Percentiles rank a stretch among this genome's conserved stretches.
Conservation (phyloP, 2,888 invertebrate genomes). For the Griposia aprilina region DNA sequence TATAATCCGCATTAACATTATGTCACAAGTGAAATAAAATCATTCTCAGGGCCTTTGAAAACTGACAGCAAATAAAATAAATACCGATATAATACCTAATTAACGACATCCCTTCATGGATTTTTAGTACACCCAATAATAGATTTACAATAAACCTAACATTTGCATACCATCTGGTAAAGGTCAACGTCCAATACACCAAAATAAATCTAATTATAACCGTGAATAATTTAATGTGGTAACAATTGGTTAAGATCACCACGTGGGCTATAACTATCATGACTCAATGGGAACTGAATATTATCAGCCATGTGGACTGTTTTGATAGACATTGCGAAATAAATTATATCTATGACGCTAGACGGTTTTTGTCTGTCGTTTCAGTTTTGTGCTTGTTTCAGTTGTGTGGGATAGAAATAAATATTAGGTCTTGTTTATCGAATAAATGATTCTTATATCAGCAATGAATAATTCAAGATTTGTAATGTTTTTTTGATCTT, state of each 20-base stretch:
- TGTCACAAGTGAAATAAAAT: background rate
- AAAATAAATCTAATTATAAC: slow-evolving; percentile 64
- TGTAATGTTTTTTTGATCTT: too few species aligned
- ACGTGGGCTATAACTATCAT: slow-evolving; percentile 43
- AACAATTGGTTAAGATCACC: slow-evolving; percentile 56
- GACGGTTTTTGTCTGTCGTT: slow-evolving; percentile 7
- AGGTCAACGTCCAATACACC: slow-evolving; percentile 42
- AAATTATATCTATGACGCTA: slow-evolving; percentile 48
- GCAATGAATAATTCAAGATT: background rate
- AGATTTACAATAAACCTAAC: slow-evolving; percentile 36
- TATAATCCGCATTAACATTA: too few species aligned
- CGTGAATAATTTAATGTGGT: slow-evolving; percentile 54
- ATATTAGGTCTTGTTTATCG: background rate
- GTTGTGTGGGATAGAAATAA: background rate
- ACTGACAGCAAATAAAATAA: background rate
- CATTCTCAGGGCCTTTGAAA: background rate
- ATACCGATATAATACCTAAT: background rate
- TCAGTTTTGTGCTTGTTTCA: slow-evolving; percentile 54
- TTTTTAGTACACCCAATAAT: slow-evolving; percentile 19
- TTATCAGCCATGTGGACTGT: slow-evolving; percentile 57
- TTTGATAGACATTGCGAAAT: slow-evolving; percentile 59
- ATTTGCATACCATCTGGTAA: slow-evolving; percentile 55
- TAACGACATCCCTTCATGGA: background rate
- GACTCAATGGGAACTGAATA: slow-evolving; percentile 67
- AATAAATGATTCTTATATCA: background rate